Conservation (phyloP, 2,888 invertebrate genomes). For the Podotricha telesiphe region DNA sequence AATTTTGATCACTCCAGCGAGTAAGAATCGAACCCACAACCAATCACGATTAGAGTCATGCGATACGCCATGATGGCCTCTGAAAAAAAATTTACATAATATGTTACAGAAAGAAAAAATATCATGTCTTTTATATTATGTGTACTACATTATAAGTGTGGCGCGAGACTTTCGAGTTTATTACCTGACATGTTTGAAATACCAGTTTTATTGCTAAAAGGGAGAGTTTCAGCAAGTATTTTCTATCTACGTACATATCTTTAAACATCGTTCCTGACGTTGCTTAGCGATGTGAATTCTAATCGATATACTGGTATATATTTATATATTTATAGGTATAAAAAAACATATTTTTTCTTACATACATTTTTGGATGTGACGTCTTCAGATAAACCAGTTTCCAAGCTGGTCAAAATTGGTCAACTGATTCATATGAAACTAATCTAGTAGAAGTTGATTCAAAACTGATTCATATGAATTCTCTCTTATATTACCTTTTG, state of each 20-base stretch:
- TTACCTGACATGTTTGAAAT: slow-evolving; percentile 81
- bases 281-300: not conserved
- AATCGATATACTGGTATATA: not conserved
- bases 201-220: slow-evolving; percentile 70
- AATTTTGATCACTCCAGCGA: not conserved
- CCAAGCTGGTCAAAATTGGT: too few species aligned
- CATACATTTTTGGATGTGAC: too few species aligned
- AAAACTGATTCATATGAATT: too few species aligned
- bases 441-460: too few species aligned
- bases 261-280: slow-evolving; percentile 10
- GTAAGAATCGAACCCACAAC: slow-evolving; percentile 6
- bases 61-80: too few species aligned
- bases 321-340: too few species aligned
- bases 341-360: too few species aligned
- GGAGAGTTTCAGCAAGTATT: slow-evolving; percentile 53
- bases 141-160: slow-evolving; percentile 59
- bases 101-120: not conserved
- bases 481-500: too few species aligned
- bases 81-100: too few species aligned
- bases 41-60: too few species aligned
- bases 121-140: slow-evolving; percentile 52
- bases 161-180: slow-evolving; percentile 75
- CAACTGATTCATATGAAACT: too few species aligned
- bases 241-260: slow-evolving; percentile 46
- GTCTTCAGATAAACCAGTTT: too few species aligned